phyloP scores from a whole-genome alignment of 2,113 vertebrate species.

The Zingel zingel region DNA sequence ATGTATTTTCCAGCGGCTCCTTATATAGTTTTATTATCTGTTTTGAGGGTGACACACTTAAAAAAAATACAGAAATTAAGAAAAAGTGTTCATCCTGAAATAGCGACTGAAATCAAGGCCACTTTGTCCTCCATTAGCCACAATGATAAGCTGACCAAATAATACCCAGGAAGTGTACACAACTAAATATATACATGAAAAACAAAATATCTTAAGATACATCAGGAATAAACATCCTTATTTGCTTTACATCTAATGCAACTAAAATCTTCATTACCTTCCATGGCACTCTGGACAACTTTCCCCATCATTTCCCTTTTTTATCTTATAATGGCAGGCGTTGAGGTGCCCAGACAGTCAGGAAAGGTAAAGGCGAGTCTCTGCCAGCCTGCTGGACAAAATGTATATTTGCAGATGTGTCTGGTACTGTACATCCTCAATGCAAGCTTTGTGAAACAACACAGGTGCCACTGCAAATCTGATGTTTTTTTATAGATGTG shows the following conservation, averaged over 20 bases:
- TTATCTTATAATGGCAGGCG: slow-evolving; percentile 60
- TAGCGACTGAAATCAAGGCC: slow-evolving; percentile 68
- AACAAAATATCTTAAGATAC: slow-evolving; percentile 25
- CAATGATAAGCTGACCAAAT: slow-evolving; percentile 66
- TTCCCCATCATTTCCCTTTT: slow-evolving; percentile 54
- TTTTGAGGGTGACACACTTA: slow-evolving; percentile 71
- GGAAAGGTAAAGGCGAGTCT: slow-evolving; percentile 56
- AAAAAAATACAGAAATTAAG: slow-evolving; percentile 76
- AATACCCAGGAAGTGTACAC: slow-evolving; percentile 38
- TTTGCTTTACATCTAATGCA: slow-evolving; percentile 20
- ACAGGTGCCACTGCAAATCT: slow-evolving; percentile 51
- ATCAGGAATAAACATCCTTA: slow-evolving; percentile 5
- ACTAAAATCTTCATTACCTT: slow-evolving; percentile 1
- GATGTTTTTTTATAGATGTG: slow-evolving; percentile 22
- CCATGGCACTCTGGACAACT: slow-evolving; percentile 7
- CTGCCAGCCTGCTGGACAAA: slow-evolving; percentile 45
- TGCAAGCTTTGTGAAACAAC: slow-evolving; percentile 58
- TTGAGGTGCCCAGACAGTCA: slow-evolving; percentile 65
- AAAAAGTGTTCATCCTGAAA: slow-evolving; percentile 72
- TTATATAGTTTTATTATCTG: slow-evolving; percentile 80
- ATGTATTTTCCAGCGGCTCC: slow-evolving; percentile 76
- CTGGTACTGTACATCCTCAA: slow-evolving; percentile 63
- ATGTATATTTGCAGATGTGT: slow-evolving; percentile 66
- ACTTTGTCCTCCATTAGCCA: slow-evolving; percentile 57
- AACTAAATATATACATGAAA: slow-evolving; percentile 28